Conservation (phyloP, 2,113 vertebrate genomes). For the Pycnonotus jocosus region DNA sequence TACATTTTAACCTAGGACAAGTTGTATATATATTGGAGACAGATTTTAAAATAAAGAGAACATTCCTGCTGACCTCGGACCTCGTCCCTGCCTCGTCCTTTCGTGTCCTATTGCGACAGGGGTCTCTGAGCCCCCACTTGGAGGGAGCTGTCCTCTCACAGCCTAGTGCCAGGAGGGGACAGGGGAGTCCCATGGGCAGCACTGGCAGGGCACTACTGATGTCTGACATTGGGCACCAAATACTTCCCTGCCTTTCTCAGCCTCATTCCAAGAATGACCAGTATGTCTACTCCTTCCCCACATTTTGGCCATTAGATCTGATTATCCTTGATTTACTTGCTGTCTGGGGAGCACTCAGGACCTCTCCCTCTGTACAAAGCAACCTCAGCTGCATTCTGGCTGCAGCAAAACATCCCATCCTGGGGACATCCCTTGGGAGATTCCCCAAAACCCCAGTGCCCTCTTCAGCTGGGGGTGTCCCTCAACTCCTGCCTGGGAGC, state of each 20-base stretch:
- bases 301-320: not conserved
- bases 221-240: not conserved
- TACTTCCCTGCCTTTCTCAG: not conserved
- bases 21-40: no score
- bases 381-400: not conserved
- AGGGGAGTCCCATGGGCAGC: no score
- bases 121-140: not conserved
- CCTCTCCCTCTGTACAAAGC: not conserved
- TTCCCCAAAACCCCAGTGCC: not conserved
- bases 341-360: not conserved
- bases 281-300: not conserved
- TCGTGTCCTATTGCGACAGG: no score
- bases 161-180: not conserved
- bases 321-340: not conserved
- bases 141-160: fast-evolving
- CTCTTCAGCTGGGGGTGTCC: not conserved
- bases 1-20: no score
- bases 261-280: not conserved
- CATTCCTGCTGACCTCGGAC: no score
- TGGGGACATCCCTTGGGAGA: not conserved
- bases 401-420: not conserved
- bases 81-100: no score
- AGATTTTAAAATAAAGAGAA: no score
- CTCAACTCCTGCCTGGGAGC: not conserved
- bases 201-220: fast-evolving